Percentiles rank a stretch among this genome's conserved stretches.
Evolutionary conservation across 2,113 vertebrate species (phyloP).

Genomic region (Neogobius melanostomus): DNA sequence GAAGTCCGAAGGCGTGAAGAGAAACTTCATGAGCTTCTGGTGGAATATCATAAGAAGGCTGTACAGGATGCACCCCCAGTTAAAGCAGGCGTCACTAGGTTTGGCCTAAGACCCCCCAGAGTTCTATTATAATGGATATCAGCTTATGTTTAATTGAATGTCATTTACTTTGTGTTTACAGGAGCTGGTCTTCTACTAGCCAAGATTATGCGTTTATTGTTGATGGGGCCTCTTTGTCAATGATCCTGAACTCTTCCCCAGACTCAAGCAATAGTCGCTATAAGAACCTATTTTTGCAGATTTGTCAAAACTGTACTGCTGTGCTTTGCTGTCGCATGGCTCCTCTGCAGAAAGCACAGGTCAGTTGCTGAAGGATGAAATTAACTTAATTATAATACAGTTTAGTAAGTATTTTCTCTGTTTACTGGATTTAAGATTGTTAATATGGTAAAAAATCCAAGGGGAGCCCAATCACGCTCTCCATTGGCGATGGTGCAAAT

Average conservation of each 20-base stretch:
- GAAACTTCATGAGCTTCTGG: slow-evolving; percentile 85
- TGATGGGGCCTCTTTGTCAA: slow-evolving; percentile 89
- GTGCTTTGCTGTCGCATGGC: slow-evolving; percentile 98
- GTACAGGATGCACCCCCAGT: slow-evolving; percentile 82
- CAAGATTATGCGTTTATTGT: slow-evolving; percentile 94
- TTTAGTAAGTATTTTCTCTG: background rate
- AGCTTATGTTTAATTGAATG: background rate
- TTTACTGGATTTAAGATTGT: slow-evolving; percentile 82
- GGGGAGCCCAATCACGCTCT: slow-evolving; percentile 91
- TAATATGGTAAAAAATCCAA: slow-evolving; percentile 97
- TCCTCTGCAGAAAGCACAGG: slow-evolving; percentile 96
- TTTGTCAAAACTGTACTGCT: slow-evolving; percentile 91
- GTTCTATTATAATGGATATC: background rate
- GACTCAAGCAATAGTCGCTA: slow-evolving; percentile 83
- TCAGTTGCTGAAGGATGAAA: slow-evolving; percentile 44
- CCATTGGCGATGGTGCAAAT: slow-evolving; percentile 95
- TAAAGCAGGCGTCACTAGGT: slow-evolving; percentile 83
- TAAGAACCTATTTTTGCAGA: slow-evolving; percentile 93
- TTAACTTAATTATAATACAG: background rate
- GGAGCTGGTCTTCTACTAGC: slow-evolving; percentile 82
- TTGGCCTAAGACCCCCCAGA: slow-evolving; percentile 5
- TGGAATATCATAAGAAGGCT: slow-evolving; percentile 89
- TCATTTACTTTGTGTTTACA: slow-evolving; percentile 47
- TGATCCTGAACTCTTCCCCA: slow-evolving; percentile 85
- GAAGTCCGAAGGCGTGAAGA: slow-evolving; percentile 79